phyloP scores from a whole-genome alignment of 2,888 invertebrate genomes.

The Encarsia formosa region DNA sequence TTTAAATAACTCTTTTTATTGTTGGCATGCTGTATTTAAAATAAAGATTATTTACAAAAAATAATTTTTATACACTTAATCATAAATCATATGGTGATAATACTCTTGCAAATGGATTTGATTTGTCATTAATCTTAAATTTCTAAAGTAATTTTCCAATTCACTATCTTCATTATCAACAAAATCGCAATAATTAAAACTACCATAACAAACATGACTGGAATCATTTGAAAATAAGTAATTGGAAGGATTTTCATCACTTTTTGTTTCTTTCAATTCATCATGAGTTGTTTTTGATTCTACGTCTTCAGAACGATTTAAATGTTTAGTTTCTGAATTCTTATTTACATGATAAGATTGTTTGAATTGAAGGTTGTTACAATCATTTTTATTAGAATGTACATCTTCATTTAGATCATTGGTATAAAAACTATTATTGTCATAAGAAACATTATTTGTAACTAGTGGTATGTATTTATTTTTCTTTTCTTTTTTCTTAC shows the following conservation, averaged over 20 bases:
- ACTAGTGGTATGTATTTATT: constrained; percentile 27
- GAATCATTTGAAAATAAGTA: background rate
- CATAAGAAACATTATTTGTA: constrained; percentile 31
- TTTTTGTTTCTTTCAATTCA: no score
- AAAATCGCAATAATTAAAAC: constrained; percentile 9
- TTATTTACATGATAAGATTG: background rate
- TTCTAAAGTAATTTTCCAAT: constrained; percentile 37
- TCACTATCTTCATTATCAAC: constrained; percentile 20
- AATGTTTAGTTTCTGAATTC: background rate
- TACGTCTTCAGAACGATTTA: background rate
- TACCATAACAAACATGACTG: constrained; percentile 11
- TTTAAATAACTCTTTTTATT: no score
- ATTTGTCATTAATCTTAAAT: constrained; percentile 38
- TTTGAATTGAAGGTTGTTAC: background rate
- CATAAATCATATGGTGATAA: constrained; percentile 33
- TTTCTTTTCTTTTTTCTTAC: constrained; percentile 6
- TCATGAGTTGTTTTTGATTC: background rate
- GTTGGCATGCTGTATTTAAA: no score
- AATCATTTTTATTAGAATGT: background rate
- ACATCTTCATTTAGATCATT: background rate
- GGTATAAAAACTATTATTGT: background rate
- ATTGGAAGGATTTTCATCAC: background rate
- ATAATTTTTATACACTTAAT: constrained; percentile 8
- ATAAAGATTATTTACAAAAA: constrained; percentile 15
- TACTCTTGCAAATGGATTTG: constrained; percentile 40